Evolutionary conservation across 2,113 vertebrate genomes (phyloP).

Genomic region (Nanorana parkeri): DNA sequence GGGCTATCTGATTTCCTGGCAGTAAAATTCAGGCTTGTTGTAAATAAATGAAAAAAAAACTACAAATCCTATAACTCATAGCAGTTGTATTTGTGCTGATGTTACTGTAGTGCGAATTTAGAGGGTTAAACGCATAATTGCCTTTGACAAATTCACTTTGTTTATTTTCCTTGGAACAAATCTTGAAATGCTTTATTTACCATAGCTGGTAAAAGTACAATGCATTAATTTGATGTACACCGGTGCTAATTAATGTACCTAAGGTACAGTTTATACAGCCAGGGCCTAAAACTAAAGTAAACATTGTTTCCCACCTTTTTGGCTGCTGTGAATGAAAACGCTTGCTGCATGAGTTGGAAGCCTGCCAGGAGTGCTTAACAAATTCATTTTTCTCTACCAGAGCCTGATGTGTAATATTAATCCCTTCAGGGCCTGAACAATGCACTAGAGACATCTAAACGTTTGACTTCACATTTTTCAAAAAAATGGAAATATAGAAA

Average conservation of each 20-base stretch:
- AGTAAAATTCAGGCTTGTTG: too few relatives aligned
- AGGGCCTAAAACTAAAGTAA: conserved; percentile 67
- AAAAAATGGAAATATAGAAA: conserved; percentile 34
- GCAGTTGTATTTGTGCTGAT: too few relatives aligned
- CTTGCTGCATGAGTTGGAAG: conserved; percentile 39
- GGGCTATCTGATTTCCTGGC: too few relatives aligned
- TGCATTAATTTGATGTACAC: conserved; percentile 65
- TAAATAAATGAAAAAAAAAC: too few relatives aligned
- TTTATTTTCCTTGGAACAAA: conserved; percentile 60
- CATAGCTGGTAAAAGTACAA: conserved; percentile 65
- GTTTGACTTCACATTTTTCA: conserved; percentile 40
- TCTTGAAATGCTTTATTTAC: conserved; percentile 56
- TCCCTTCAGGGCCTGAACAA: conserved; percentile 44
- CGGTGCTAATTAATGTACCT: conserved; percentile 64
- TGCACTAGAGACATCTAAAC: conserved; percentile 39
- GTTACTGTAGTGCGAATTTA: neutral
- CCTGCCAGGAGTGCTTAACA: conserved; percentile 46
- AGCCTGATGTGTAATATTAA: conserved; percentile 52
- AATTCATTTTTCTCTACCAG: conserved; percentile 48
- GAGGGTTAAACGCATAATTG: conserved; percentile 31
- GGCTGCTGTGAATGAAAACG: conserved; percentile 60
- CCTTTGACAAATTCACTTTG: conserved; percentile 25
- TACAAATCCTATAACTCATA: too few relatives aligned
- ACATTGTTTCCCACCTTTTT: conserved; percentile 63
- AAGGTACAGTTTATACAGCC: conserved; percentile 58